These are phyloP conservation scores for Dolichomitus sp. DNA, from an alignment of 2,888 invertebrate species.

Conservation along the genomic window DNA sequence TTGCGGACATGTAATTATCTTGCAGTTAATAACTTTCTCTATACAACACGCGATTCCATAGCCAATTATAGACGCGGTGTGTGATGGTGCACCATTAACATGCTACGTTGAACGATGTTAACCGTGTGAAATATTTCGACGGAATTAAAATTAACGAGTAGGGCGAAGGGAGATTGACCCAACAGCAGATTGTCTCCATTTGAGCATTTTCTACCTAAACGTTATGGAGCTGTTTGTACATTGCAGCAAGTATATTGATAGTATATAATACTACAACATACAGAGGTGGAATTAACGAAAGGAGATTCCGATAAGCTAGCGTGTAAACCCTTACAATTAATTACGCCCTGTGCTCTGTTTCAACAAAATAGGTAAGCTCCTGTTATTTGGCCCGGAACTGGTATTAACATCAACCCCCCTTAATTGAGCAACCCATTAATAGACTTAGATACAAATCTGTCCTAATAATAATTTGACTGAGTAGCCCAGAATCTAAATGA, in stretches of 20 bases:
- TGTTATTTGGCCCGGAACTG: not conserved
- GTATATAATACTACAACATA: too few species aligned
- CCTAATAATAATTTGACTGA: conserved; percentile 15
- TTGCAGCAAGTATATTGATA: not conserved
- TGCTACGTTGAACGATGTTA: not conserved
- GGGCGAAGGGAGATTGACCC: not conserved
- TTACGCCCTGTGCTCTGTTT: conserved; percentile 28
- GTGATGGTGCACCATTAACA: not conserved
- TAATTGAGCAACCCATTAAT: conserved; percentile 10
- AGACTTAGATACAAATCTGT: not conserved
- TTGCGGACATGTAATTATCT: conserved; percentile 43
- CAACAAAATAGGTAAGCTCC: conserved; percentile 2
- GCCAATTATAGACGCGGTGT: conserved; percentile 34
- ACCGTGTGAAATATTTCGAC: not conserved
- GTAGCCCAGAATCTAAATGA: not conserved
- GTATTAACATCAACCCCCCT: conserved; percentile 3
- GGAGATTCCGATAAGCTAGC: not conserved
- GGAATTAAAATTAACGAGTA: not conserved
- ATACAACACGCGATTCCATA: not conserved
- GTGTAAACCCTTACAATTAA: conserved; percentile 40
- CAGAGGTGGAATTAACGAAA: not conserved
- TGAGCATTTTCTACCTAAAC: not conserved
- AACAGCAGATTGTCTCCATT: not conserved
- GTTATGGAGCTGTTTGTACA: not conserved
- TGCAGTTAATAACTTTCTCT: conserved; percentile 29